These are phyloP conservation scores for Gavialis gangeticus DNA, from an alignment of 2,113 vertebrate genomes.

Conservation along the genomic window DNA sequence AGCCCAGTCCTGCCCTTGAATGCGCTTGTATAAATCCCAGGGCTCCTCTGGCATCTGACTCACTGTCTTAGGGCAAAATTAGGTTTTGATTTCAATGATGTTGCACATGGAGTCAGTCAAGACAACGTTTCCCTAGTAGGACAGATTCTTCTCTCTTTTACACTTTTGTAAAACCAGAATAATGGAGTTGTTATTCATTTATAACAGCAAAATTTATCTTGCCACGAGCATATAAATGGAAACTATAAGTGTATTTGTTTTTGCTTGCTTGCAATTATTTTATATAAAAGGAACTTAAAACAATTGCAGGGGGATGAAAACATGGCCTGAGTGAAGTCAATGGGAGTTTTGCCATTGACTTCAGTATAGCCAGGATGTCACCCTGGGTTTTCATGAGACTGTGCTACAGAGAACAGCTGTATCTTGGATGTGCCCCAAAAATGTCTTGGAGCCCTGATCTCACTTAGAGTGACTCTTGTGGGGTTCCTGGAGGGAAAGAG, in stretches of 20 bases:
- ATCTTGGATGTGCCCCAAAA: slow-evolving; percentile 26
- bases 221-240: not conserved
- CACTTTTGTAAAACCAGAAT: not conserved
- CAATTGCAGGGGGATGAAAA: not conserved
- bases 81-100: not conserved
- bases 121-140: not conserved
- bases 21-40: not conserved
- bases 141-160: not conserved
- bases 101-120: not conserved
- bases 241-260: not conserved
- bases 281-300: not conserved
- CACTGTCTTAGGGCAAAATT: not conserved
- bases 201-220: not conserved
- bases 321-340: not conserved
- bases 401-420: not conserved
- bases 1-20: not conserved
- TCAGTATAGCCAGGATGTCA: not conserved
- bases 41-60: not conserved
- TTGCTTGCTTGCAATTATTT: not conserved
- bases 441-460: slow-evolving; percentile 9
- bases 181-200: slow-evolving; percentile 1
- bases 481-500: slow-evolving; percentile 5
- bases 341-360: slow-evolving; percentile 2
- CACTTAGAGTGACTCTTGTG: not conserved
- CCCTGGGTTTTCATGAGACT: not conserved